phyloP scores from a whole-genome alignment of 1,140 invertebrate genomes.

The Drosophila neocordata region DNA sequence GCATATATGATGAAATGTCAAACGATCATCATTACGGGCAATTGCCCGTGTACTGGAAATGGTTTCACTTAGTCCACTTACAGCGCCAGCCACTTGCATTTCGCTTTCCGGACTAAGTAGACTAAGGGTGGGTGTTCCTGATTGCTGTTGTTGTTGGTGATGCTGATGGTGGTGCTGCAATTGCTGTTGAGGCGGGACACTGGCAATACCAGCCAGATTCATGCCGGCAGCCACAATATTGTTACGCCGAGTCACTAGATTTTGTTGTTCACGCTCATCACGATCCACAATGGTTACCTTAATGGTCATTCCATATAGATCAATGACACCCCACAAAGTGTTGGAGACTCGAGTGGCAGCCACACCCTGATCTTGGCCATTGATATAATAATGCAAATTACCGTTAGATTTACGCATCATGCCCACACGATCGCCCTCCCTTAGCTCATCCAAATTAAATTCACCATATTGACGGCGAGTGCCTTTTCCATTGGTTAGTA shows the following conservation, averaged over 20 bases:
- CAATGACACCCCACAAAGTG: conserved; percentile 95
- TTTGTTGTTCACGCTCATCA: conserved; percentile 91
- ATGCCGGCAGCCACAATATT: conserved; percentile 83
- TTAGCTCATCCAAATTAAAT: conserved; percentile 96
- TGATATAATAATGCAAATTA: conserved; percentile 96
- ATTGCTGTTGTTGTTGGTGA: conserved; percentile 53
- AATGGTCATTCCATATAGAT: conserved; percentile 98
- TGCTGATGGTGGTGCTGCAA: neutral
- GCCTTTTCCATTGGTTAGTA: conserved; percentile 96
- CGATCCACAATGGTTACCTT: conserved; percentile 94
- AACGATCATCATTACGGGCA: conserved; percentile 85
- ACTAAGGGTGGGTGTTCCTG: conserved; percentile 68
- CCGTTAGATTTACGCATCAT: conserved; percentile 92
- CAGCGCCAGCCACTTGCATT: conserved; percentile 60
- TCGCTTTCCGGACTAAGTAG: conserved; percentile 74
- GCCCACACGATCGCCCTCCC: conserved; percentile 91
- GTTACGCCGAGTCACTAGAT: conserved; percentile 88
- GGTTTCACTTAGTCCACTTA: conserved; percentile 59
- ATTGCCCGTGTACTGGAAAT: conserved; percentile 69
- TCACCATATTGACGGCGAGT: conserved; percentile 96
- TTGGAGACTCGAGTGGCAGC: conserved; percentile 91
- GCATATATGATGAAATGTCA: conserved; percentile 95
- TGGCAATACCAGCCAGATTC: conserved; percentile 69
- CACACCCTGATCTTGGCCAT: conserved; percentile 95
- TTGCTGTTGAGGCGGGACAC: conserved; percentile 86